Evolutionary conservation across 2,113 vertebrate species (phyloP), one percentile per base, ranked within the genome.

Genomic region (Hiodon tergisus): DNA sequence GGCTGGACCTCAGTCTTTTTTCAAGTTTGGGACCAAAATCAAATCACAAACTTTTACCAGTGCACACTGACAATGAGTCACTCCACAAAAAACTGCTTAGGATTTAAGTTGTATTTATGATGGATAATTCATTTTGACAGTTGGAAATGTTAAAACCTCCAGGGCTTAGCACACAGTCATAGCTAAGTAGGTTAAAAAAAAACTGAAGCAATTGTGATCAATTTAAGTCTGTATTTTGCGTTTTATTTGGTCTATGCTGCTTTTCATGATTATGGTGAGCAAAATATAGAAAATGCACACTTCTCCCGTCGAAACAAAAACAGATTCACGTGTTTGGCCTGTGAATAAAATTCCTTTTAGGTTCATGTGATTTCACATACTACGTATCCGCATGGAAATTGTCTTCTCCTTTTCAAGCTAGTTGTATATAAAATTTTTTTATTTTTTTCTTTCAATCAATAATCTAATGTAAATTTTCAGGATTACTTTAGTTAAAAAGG

Each of bases 131-230:
- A 77, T 81, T 81, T 77, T 85, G 82, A 85, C 84, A 83, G 76
- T 78, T 83, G 80, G 82, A 85, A 83, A 85, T 85, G 82, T 83
- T 85, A 85, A 85, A 80, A 81, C 84, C 84, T 72, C 7, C n/a
- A 69, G 84, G 84, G 79, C 78, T 80, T 73, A 78, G 78, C 78
- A 76, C 81, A 78, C 79, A 78, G 75, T 76, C 73, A 75, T 53
- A 66, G 71, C 78, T 85, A 85, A 85, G 82, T 83, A 85, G 84
- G 82, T 82, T 85, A 83, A 83, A 82, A 57, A 83, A 80, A 83
- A 83, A 76, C 31, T 73, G 78, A 79, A 78, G 82, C 84, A 76
- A 76, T 59, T 78, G 80, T 66, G 79, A 85, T 85, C 84, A 76
- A 78, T 85, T 82, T 82, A 79, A 78, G 70, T 72, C 76, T 77